phyloP scores from a whole-genome alignment of 2,113 vertebrate genomes.

The Paradoxurus hermaphroditus region DNA sequence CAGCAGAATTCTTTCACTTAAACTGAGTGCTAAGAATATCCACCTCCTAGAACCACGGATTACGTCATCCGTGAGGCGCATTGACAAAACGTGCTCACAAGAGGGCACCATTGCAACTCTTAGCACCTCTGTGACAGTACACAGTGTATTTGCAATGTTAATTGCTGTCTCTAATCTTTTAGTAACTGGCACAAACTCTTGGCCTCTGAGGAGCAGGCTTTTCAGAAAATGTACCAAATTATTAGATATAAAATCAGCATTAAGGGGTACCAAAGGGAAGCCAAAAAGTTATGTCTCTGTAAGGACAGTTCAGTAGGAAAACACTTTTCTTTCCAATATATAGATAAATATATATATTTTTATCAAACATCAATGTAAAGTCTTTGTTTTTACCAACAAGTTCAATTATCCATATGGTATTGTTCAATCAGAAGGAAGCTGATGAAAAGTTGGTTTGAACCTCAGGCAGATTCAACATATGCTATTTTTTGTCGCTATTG shows the following conservation, averaged over 20 bases:
- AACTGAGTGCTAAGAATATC: not conserved
- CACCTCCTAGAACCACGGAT: fast-evolving
- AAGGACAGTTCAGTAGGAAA: not conserved
- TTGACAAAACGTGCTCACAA: not conserved
- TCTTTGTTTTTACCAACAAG: not conserved
- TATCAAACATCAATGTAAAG: not conserved
- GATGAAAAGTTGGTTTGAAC: not conserved
- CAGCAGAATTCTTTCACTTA: not conserved
- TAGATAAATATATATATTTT: not conserved
- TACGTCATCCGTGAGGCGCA: not conserved
- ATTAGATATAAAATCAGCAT: not conserved
- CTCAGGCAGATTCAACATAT: not conserved
- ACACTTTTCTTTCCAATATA: not conserved
- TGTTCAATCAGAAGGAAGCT: not conserved
- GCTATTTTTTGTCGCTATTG: not conserved
- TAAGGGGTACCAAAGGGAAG: not conserved
- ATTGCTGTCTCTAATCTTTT: not conserved
- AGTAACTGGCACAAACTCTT: not conserved
- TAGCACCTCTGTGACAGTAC: fast-evolving
- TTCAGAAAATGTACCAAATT: not conserved
- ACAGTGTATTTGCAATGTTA: not conserved
- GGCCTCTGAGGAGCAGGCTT: not conserved
- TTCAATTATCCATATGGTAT: not conserved
- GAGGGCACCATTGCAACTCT: not conserved
- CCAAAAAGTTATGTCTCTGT: not conserved